Evolutionary conservation across 2,797 vertebrate species (phyloP).

Genomic region (Loris lydekkerianus): DNA sequence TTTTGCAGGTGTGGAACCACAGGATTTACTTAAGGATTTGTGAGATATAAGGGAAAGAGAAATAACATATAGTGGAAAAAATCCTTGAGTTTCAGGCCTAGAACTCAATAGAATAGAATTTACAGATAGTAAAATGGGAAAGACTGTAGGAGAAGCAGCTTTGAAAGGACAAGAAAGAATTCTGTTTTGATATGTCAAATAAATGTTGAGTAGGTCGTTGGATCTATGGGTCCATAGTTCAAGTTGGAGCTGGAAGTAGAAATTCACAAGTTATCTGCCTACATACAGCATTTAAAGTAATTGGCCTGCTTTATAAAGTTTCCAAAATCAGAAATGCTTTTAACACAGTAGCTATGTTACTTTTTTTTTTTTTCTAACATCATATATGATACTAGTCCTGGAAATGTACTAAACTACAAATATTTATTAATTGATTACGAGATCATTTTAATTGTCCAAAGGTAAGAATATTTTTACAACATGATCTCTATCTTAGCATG

Average conservation of each 20-base stretch:
- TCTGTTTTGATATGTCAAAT: not conserved
- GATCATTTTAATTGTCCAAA: constrained; percentile 5
- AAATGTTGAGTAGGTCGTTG: not conserved
- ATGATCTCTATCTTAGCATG: constrained; percentile 19
- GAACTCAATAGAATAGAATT: constrained; percentile 30
- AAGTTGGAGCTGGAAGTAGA: not conserved
- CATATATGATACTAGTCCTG: not conserved
- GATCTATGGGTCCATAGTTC: not conserved
- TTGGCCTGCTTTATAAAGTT: not conserved
- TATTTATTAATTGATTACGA: constrained; percentile 26
- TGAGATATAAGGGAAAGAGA: not conserved
- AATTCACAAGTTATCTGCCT: not conserved
- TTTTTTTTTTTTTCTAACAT: not conserved
- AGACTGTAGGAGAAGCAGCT: not conserved
- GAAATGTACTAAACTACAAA: constrained; percentile 24
- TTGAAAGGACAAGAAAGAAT: constrained; percentile 23
- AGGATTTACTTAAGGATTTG: not conserved
- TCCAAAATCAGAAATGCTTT: constrained; percentile 19
- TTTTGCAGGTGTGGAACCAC: not conserved
- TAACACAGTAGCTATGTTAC: not conserved
- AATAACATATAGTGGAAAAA: not conserved
- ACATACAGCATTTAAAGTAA: not conserved
- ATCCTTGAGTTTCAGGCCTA: constrained; percentile 19
- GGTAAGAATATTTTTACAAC: constrained; percentile 12
- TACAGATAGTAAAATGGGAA: not conserved